A percentile compares a stretch with the other conserved stretches of the same genome.
phyloP scores from a whole-genome alignment of 2,888 invertebrate genomes.

The Eupeodes latifasciatus region DNA sequence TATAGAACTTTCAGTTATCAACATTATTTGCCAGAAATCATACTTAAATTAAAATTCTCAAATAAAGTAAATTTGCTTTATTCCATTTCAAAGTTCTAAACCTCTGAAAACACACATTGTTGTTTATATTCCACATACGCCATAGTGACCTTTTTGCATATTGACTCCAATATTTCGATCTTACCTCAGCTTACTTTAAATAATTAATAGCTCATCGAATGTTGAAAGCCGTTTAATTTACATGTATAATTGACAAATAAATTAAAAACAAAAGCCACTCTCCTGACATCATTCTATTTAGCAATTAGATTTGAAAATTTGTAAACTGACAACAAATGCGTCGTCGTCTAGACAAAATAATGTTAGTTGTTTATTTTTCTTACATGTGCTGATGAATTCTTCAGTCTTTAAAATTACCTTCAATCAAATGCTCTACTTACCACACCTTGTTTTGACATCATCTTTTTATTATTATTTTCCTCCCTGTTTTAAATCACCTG shows the following conservation, averaged over 20 bases:
- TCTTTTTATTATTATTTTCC: not conserved
- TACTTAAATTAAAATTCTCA: too few relatives aligned
- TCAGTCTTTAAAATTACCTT: conserved; percentile 6
- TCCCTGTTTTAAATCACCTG: conserved; percentile 28
- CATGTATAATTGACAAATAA: not conserved
- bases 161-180: too few relatives aligned
- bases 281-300: not conserved
- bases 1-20: too few relatives aligned
- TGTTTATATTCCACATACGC: too few relatives aligned
- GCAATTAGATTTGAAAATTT: not conserved
- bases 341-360: conserved; percentile 14
- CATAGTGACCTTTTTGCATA: too few relatives aligned
- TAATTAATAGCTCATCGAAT: not conserved
- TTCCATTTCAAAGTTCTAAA: too few relatives aligned
- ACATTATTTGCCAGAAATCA: too few relatives aligned
- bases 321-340: conserved; percentile 2
- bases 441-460: conserved; percentile 57
- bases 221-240: not conserved
- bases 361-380: not conserved
- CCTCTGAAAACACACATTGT: too few relatives aligned
- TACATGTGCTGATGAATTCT: too few relatives aligned
- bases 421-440: conserved; percentile 36
- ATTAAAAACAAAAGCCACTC: conserved; percentile 11
- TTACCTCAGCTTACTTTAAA: too few relatives aligned
- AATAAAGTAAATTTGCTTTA: too few relatives aligned